Base-by-base conservation (phyloP, 2,113 vertebrate species). In the Fulica atra region DNA sequence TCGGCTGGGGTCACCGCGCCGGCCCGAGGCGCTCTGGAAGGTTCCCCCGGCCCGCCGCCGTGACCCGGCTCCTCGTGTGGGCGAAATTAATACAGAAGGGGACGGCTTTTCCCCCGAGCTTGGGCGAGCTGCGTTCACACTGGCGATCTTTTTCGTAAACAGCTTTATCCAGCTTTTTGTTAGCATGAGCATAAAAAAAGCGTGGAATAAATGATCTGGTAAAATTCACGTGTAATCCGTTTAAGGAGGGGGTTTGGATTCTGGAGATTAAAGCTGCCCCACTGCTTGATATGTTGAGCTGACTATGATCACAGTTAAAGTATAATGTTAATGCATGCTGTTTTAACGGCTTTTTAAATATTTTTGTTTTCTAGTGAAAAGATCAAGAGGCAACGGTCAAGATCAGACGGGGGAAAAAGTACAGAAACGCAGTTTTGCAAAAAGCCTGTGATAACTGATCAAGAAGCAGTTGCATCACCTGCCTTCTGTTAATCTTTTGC, bases 321-420 rank as follows among this genome's bases (percentile, higher is more conserved):
- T 2, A 24, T 0, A 1, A 3, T 8, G 4, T 66, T 54, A 35
- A 59, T 71, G 3, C 2, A 1, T 11, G 23, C 10, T 16, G 6
- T 3, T 74, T 33, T 81, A 93, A 96, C 8, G 33, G 38, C 12
- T 61, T 54, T 42, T 63, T 4, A 61, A 70, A 73, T 82, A 13
- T 57, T 59, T 77, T 92, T 93, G 2, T 54, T 57, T 96, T 89
- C 2, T 48, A 97, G 97, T 96, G 95, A 94, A 66, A 81, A 66
- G 36, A 59, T 50, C 50, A 33, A 70, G 77, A 46, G 31, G 33
- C 13, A 2, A 9, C 84, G 11, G 23, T 56, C 54, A 68, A 14
- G 33, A 20, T 61, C 11, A 31, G 44, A 36, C 3, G 6, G 17
- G 25, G 25, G n/a, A 33, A 79, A 35, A 63, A 28, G 2, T 12